Base-by-base conservation (phyloP, 2,888 invertebrate genomes). In the Microctonus hyperodae region DNA sequence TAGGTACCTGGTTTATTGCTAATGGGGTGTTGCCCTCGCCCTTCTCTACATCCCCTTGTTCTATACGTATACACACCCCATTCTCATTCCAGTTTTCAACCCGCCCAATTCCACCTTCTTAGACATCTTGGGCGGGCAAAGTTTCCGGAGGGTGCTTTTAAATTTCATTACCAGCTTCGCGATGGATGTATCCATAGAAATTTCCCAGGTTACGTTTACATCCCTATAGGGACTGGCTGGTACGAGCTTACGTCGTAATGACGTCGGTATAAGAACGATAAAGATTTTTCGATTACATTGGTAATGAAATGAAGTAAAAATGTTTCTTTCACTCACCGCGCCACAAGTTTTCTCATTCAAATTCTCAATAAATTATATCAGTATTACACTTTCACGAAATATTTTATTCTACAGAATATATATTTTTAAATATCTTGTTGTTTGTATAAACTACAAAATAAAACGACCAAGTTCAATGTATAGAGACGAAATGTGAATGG, bases 171-270 rank as follows among this genome's bases (percentile, higher is more conserved):
- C 75, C 73, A 61, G 69, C 73, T 72, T 72, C 71, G 58, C 74
- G 72, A 74, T 76, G 77, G 77, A 79, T 81, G 58, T 57, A 78
- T 81, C 76, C 77, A 78, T 80, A 77, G 76, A 80, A 79, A 81
- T 79, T 80, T 68, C 68, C 66, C 67, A 68, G 48, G 72, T 70
- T 70, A 69, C 69, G 69, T 70, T 70, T 70, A 72, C 72, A 66
- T 70, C 70, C 61, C 55, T 22, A 25, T 22, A 48, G 61, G 56
- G 53, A 37, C 23, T 44, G 44, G 20, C 16, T 44, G 16, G 44
- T n/a, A 44, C 44, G 40, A 40, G 40, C n/a, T 40, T 40, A 40
- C 40, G 56, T 56, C 64, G 72, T 72, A 68, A 73, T 70, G 72
- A 70, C 69, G 67, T 69, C 65, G 69, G 65, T 65, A 58, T 63